Conservation (phyloP, 2,113 vertebrate genomes). For the Enhydra lutris region DNA sequence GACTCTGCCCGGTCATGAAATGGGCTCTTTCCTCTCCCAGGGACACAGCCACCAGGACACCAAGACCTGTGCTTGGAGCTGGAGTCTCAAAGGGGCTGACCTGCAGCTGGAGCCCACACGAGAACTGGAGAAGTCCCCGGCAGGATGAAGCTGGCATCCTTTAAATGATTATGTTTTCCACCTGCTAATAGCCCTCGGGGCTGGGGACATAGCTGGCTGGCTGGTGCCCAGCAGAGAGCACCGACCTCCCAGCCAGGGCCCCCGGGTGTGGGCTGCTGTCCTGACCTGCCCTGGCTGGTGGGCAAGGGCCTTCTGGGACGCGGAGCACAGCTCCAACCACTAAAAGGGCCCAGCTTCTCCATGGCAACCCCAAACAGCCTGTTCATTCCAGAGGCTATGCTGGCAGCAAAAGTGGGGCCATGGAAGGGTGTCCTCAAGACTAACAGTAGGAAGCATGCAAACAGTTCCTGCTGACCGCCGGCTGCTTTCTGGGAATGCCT, state of each 20-base stretch:
- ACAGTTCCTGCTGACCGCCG: neutral
- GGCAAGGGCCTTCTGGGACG: neutral
- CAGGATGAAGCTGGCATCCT: neutral
- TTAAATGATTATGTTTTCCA: neutral
- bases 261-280: neutral
- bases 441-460: neutral
- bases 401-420: conserved; percentile 6
- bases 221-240: neutral
- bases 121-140: neutral
- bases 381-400: neutral
- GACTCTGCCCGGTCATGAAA: neutral
- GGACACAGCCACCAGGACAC: neutral
- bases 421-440: neutral
- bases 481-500: neutral
- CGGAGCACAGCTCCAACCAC: neutral
- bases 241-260: neutral
- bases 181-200: neutral
- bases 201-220: neutral
- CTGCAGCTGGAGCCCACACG: neutral
- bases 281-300: neutral
- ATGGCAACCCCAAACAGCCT: conserved; percentile 51
- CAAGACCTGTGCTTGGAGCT: neutral
- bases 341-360: conserved; percentile 31
- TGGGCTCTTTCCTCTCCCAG: neutral
- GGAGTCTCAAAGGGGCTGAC: accelerated